Percentiles rank a stretch among this genome's conserved stretches.
These are phyloP conservation scores for Rotaria macrura DNA, from an alignment of 2,888 invertebrate species.

Conservation along the genomic window DNA sequence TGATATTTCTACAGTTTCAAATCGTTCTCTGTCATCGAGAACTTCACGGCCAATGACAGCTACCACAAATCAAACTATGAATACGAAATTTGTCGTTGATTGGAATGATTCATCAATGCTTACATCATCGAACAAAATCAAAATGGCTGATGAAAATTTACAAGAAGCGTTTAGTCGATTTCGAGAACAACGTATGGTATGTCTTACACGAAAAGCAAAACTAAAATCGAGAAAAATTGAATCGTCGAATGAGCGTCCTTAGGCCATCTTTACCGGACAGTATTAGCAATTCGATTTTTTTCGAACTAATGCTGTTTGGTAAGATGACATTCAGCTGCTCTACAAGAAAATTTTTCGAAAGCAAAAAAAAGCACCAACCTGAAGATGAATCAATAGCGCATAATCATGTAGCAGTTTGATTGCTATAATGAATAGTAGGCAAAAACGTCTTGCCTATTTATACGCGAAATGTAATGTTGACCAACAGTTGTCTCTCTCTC, in stretches of 20 bases:
- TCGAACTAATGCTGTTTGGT: constrained; percentile 34
- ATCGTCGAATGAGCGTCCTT: constrained; percentile 22
- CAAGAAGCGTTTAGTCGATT: not conserved
- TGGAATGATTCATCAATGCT: not conserved
- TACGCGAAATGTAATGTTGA: not conserved
- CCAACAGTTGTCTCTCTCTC: constrained; percentile 6
- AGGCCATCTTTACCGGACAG: constrained; percentile 35
- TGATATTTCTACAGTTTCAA: not conserved
- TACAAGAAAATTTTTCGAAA: not conserved
- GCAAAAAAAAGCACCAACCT: not conserved
- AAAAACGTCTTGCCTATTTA: not conserved
- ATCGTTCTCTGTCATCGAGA: not conserved
- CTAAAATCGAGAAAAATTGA: not conserved
- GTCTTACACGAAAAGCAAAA: not conserved
- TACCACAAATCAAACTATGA: not conserved
- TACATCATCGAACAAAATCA: not conserved
- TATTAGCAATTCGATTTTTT: constrained; percentile 31
- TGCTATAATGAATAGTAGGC: not conserved
- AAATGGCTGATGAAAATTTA: not conserved
- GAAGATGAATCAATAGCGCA: not conserved
- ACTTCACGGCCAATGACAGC: not conserved
- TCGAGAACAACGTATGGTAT: constrained; percentile 15
- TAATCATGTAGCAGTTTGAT: too few species aligned
- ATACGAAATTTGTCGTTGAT: constrained; percentile 9
- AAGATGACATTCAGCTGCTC: constrained; percentile 26